A percentile compares a stretch with the other conserved stretches of the same genome.
phyloP scores from a whole-genome alignment of 92 coral and sea anemone species.

The Metridium senile region DNA sequence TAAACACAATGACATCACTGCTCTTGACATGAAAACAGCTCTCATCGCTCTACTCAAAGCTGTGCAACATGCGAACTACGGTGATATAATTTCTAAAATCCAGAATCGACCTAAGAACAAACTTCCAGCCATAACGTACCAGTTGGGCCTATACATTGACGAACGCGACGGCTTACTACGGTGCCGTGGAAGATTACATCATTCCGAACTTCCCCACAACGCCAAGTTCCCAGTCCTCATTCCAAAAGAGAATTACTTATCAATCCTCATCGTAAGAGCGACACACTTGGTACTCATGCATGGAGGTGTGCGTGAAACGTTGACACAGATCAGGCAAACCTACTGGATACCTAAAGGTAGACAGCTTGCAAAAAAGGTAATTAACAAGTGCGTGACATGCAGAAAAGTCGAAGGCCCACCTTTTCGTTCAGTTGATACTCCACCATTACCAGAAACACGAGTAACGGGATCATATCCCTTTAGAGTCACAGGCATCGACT shows the following conservation, averaged over 20 bases:
- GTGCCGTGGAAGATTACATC: slow-evolving; percentile 38
- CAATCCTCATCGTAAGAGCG: slow-evolving; percentile 34
- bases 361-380: slow-evolving; percentile 32
- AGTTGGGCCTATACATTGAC: slow-evolving; percentile 31
- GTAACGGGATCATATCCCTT: slow-evolving; percentile 36
- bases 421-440: slow-evolving; percentile 31
- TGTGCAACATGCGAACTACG: slow-evolving; percentile 32
- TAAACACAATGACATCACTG: no score
- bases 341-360: slow-evolving; percentile 62
- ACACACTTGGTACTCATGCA: slow-evolving; percentile 21
- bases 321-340: slow-evolving; percentile 47
- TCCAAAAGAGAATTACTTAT: slow-evolving; percentile 30
- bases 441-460: slow-evolving; percentile 46
- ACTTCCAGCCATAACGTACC: slow-evolving; percentile 8
- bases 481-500: slow-evolving; percentile 50
- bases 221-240: slow-evolving; percentile 50
- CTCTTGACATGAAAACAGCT: no score
- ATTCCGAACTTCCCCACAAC: slow-evolving; percentile 26
- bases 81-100: not conserved
- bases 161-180: slow-evolving; percentile 30
- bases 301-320: slow-evolving; percentile 42
- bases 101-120: not conserved
- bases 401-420: slow-evolving; percentile 43
- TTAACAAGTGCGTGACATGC: slow-evolving; percentile 46
- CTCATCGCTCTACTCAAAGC: not conserved